Conservation (phyloP, 2,888 invertebrate species). For the Adelphocoris suturalis region DNA sequence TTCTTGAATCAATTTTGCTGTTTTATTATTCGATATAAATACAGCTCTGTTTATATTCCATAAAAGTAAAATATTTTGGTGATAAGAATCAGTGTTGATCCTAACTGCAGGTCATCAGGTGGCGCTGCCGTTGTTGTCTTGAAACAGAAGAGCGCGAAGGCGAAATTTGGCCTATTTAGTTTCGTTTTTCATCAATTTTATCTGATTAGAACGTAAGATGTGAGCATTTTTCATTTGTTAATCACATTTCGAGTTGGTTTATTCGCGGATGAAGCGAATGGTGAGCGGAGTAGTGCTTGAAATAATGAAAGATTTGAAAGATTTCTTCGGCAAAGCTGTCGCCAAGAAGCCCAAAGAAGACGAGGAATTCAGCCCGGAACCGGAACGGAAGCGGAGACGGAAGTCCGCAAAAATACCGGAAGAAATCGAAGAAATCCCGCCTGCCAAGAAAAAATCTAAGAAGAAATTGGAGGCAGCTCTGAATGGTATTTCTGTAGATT, state of each 20-base stretch:
- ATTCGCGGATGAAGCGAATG: neutral
- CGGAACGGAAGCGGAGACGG: conserved; percentile 11
- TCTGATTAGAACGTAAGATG: neutral
- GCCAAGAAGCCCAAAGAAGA: conserved; percentile 11
- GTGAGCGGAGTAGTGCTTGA: neutral
- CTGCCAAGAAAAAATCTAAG: conserved; percentile 37
- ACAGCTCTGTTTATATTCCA: too few relatives aligned
- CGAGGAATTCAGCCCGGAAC: conserved; percentile 2
- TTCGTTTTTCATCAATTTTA: neutral
- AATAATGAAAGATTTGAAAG: conserved; percentile 52
- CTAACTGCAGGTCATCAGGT: neutral
- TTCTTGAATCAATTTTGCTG: too few relatives aligned
- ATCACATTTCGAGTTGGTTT: neutral
- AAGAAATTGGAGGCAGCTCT: neutral
- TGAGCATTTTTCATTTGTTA: neutral
- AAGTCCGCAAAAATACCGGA: conserved; percentile 17
- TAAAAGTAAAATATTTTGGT: neutral
- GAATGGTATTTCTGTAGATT: neutral
- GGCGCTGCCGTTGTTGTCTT: conserved; percentile 1
- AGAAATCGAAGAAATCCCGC: conserved; percentile 23
- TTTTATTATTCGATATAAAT: too few relatives aligned
- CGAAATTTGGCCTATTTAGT: neutral
- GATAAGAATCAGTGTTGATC: neutral
- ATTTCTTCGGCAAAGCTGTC: conserved; percentile 47
- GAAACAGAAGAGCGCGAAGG: conserved; percentile 4